A percentile compares a stretch with the other conserved stretches of the same genome.
Conservation (phyloP, 1,140 invertebrate genomes). For the Zeugodacus cucurbitae region DNA sequence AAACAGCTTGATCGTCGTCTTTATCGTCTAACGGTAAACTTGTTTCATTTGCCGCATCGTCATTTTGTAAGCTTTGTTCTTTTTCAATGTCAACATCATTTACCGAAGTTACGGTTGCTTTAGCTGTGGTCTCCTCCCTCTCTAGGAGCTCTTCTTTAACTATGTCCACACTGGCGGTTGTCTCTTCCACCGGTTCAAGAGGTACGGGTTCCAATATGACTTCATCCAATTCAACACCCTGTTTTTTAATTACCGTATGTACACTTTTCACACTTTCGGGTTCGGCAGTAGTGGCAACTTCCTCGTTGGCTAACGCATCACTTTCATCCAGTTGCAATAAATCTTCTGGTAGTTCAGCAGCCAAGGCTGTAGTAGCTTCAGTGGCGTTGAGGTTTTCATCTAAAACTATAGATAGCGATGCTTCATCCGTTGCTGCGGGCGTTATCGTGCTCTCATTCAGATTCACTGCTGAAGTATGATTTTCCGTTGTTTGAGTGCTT, state of each 20-base stretch:
- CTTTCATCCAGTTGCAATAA: background rate
- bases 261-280: background rate
- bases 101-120: background rate
- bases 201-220: background rate
- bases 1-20: background rate
- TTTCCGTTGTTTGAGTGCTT: background rate
- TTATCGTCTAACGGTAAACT: background rate
- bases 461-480: background rate
- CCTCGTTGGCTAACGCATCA: background rate
- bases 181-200: background rate
- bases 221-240: background rate
- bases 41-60: background rate
- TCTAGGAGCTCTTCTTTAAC: background rate
- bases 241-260: background rate
- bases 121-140: background rate
- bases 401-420: slow-evolving; percentile 1
- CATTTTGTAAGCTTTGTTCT: background rate
- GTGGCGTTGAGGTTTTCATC: background rate
- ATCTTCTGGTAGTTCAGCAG: background rate
- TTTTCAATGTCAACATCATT: background rate
- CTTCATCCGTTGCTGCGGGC: background rate
- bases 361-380: background rate
- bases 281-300: background rate
- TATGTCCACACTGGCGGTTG: background rate
- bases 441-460: background rate